Base-by-base conservation (phyloP, 1,140 invertebrate species). In the Drosophila orena region DNA sequence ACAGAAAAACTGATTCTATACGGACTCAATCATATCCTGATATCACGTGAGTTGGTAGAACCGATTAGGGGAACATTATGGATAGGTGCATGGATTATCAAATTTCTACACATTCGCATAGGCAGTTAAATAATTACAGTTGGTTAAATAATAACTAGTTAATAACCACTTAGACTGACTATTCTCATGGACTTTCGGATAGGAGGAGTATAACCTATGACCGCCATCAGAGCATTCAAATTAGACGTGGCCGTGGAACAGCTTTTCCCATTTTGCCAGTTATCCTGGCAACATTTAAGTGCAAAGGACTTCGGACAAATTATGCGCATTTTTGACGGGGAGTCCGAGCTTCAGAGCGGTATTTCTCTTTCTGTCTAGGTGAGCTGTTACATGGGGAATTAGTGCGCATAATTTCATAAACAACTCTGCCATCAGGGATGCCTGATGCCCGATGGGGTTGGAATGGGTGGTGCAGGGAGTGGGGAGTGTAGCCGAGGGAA, bases 391-490 rank as follows among this genome's bases (percentile, higher is more conserved):
- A 79, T 88, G 83, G 84, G 84, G 84, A 86, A 86, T 86, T 86
- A 86, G 83, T 86, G 83, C 71, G 83, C 83, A 86, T 88, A 88
- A 86, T 86, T 88, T 86, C 83, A 81, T 83, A 88, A 85, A 65
- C 75, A 81, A 72, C 65, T 15, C 47, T 37, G 37, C 22, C 42
- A 46, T 44, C 24, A 30, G 7, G 27, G 24, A 24, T 6, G 10
- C 42, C 42, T 4, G 42, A 12, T 43, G 40, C n/a, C n/a, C n/a
- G n/a, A n/a, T n/a, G 40, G 15, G 0, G 10, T 30, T 24, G 46
- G 34, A 35, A 17, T 30, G 27, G 8, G 27, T 30, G 30, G 30
- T 10, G 34, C 44, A 15, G 10, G 10, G 4, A 8, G 20, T 27
- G 11, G 6, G 24, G 24, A 10, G 24, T 37, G 35, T 14, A 37